phyloP scores from a whole-genome alignment of 2,888 invertebrate species.

The Drosophila antonietae region DNA sequence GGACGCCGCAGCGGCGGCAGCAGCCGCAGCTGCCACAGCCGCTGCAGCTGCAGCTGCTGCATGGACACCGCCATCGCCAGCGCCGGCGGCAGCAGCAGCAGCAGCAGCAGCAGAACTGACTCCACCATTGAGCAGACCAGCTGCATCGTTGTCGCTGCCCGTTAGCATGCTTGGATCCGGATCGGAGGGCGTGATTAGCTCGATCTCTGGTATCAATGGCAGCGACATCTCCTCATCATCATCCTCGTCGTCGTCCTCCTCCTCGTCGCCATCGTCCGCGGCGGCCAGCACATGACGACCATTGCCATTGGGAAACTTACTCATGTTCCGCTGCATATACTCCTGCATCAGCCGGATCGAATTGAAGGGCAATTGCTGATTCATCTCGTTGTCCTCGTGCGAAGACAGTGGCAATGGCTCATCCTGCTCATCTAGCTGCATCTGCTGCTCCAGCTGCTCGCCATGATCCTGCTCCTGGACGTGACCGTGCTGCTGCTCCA shows the following conservation, averaged over 20 bases:
- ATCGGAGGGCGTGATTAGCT: slow-evolving; percentile 82
- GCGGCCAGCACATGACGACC: slow-evolving; percentile 30
- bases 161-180: slow-evolving; percentile 56
- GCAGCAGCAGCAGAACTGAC: background rate
- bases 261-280: slow-evolving; percentile 43
- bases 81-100: background rate
- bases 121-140: slow-evolving; percentile 31
- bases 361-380: slow-evolving; percentile 69
- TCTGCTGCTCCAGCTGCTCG: slow-evolving; percentile 19
- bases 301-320: slow-evolving; percentile 70
- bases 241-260: slow-evolving; percentile 81
- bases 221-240: slow-evolving; percentile 81
- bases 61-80: slow-evolving; percentile 1
- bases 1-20: background rate
- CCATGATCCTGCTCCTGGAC: slow-evolving; percentile 7
- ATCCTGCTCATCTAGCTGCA: slow-evolving; percentile 14
- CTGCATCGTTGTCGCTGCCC: slow-evolving; percentile 23
- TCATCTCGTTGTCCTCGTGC: slow-evolving; percentile 68
- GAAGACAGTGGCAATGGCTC: slow-evolving; percentile 2
- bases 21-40: background rate
- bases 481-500: slow-evolving; percentile 2
- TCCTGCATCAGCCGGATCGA: slow-evolving; percentile 83
- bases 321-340: slow-evolving; percentile 83
- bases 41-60: slow-evolving; percentile 7
- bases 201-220: slow-evolving; percentile 84